Conservation (phyloP, 2,888 invertebrate genomes). For the Anticlea derivata region DNA sequence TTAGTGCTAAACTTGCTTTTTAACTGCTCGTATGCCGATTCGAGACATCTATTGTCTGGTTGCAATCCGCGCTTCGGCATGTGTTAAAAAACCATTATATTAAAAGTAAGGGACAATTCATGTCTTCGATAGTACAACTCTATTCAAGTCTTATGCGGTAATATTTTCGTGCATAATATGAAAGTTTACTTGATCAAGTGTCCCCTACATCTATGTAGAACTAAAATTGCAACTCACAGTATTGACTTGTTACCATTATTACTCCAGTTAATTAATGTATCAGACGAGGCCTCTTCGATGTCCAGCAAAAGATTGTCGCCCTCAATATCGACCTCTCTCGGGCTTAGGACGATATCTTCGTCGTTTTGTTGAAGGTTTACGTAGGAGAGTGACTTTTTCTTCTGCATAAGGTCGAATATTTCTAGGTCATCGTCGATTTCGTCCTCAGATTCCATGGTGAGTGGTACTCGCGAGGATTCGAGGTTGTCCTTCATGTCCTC, state of each 20-base stretch:
- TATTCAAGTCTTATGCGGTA: too few relatives aligned
- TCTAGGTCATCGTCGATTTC: slow-evolving; percentile 79
- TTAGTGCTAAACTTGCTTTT: slow-evolving; percentile 8
- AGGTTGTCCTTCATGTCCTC: slow-evolving; percentile 73
- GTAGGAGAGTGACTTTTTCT: slow-evolving; percentile 73
- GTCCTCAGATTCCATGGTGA: slow-evolving; percentile 79
- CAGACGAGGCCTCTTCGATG: slow-evolving; percentile 68
- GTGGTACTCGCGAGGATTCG: slow-evolving; percentile 71
- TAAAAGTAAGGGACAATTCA: too few relatives aligned
- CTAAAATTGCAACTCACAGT: slow-evolving; percentile 54
- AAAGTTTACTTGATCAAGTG: neutral
- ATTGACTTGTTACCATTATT: slow-evolving; percentile 68
- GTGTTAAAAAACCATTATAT: too few relatives aligned
- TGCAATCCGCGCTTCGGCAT: too few relatives aligned
- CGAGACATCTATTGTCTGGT: too few relatives aligned
- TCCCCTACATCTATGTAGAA: slow-evolving; percentile 1
- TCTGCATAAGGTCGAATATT: slow-evolving; percentile 77
- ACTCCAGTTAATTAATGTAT: slow-evolving; percentile 73
- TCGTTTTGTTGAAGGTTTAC: slow-evolving; percentile 72
- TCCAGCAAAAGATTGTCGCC: slow-evolving; percentile 70
- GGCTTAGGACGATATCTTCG: slow-evolving; percentile 63
- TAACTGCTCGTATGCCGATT: too few relatives aligned
- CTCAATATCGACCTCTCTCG: slow-evolving; percentile 49
- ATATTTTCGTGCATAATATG: too few relatives aligned
- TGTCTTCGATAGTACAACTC: too few relatives aligned